Evolutionary conservation across 2,797 vertebrate species (phyloP).

Genomic region (Tapera naevia): DNA sequence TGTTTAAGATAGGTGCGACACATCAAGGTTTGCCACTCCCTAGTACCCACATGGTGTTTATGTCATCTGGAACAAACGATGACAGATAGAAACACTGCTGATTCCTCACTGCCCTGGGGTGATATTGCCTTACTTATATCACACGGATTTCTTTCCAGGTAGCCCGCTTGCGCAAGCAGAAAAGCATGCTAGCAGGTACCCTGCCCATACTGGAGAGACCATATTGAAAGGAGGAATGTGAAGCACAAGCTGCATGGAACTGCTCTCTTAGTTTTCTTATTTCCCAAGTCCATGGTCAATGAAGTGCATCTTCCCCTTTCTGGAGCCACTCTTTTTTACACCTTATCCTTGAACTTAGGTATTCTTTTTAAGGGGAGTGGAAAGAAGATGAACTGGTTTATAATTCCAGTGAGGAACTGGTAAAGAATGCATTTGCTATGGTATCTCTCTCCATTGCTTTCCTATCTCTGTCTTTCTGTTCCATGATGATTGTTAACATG

Average conservation of each 20-base stretch:
- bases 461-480: not conserved
- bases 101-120: not conserved
- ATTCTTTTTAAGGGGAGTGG: not conserved
- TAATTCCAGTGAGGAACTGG: not conserved
- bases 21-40: not conserved
- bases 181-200: not conserved
- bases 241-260: not conserved
- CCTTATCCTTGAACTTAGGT: not conserved
- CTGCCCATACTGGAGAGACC: not conserved
- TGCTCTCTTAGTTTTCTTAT: not conserved
- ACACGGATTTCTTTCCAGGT: not conserved
- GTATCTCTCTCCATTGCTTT: not conserved
- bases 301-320: not conserved
- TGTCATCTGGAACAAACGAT: not conserved
- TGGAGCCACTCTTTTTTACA: not conserved
- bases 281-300: not conserved
- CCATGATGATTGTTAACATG: not conserved
- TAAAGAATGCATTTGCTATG: not conserved
- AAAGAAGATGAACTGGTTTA: not conserved
- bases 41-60: not conserved
- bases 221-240: not conserved
- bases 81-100: not conserved
- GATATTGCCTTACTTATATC: not conserved
- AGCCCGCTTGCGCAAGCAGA: conserved; percentile 26
- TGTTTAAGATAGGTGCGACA: not conserved